Percentiles rank a stretch among this genome's conserved stretches.
Evolutionary conservation across 2,888 invertebrate genomes (phyloP).

Genomic region (Ennomos erosarius): DNA sequence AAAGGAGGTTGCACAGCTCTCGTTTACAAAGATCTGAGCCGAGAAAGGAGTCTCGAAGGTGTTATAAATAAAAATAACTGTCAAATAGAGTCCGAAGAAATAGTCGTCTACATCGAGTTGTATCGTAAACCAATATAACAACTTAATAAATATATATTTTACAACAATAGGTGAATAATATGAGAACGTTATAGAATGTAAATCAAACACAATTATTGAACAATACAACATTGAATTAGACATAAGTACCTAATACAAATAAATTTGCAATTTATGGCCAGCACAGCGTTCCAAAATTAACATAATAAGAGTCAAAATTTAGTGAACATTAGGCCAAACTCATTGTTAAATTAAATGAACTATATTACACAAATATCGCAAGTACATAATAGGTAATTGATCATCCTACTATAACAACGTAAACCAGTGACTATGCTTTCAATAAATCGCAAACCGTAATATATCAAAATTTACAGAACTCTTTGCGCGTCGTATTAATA

Average conservation of each 20-base stretch:
- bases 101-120: conserved; percentile 59
- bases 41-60: conserved; percentile 60
- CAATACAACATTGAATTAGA: no score
- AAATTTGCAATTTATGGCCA: no score
- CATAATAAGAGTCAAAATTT: conserved; percentile 23
- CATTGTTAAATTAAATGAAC: conserved; percentile 25
- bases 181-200: conserved; percentile 7
- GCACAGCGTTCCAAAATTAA: conserved; percentile 13
- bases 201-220: no score
- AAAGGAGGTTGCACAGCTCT: conserved; percentile 50
- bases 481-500: no score
- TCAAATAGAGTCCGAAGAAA: conserved; percentile 65
- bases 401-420: not conserved
- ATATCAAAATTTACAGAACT: no score
- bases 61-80: conserved; percentile 79
- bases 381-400: conserved; percentile 4
- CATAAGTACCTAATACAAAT: no score
- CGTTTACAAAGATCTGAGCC: conserved; percentile 38
- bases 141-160: conserved; percentile 72
- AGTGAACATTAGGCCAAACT: conserved; percentile 18
- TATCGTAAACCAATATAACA: conserved; percentile 70
- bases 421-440: conserved; percentile 10
- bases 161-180: conserved; percentile 21
- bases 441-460: not conserved
- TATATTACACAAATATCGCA: conserved; percentile 11